Percentiles rank a stretch among this genome's conserved stretches.
Conservation (phyloP, 2,797 vertebrate species). For the Parauchenoglanis punctatus region DNA sequence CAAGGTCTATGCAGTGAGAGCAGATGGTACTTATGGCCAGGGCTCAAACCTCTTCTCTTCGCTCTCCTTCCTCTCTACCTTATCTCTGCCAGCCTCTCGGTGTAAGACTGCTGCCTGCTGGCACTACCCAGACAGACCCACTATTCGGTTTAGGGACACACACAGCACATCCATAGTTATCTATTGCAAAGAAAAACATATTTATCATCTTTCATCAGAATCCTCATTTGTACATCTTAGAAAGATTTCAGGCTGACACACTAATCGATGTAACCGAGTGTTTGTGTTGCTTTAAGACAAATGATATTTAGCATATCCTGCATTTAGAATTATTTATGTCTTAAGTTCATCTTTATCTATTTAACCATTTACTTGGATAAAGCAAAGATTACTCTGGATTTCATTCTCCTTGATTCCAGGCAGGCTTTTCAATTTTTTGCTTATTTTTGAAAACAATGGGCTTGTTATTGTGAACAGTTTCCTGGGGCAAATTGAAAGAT, state of each 20-base stretch:
- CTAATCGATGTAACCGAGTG: neutral
- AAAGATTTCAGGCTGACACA: neutral
- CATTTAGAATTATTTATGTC: conserved; percentile 11
- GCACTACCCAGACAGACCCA: conserved; percentile 68
- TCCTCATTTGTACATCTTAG: conserved; percentile 5
- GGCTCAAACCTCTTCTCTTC: conserved; percentile 78
- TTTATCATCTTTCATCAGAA: conserved; percentile 18
- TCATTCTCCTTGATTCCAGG: conserved; percentile 55
- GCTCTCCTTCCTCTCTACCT: conserved; percentile 71
- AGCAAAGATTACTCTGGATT: conserved; percentile 47
- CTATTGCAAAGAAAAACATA: conserved; percentile 46
- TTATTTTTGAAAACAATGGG: conserved; percentile 64
- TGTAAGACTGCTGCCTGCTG: conserved; percentile 87
- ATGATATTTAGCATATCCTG: conserved; percentile 51
- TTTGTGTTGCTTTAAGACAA: conserved; percentile 3
- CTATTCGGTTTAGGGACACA: conserved; percentile 70
- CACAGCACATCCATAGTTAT: conserved; percentile 67
- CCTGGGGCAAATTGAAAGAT: conserved; percentile 61
- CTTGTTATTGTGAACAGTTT: conserved; percentile 64
- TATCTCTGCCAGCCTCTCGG: conserved; percentile 85
- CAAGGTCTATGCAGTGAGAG: conserved; percentile 82
- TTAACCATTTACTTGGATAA: conserved; percentile 26
- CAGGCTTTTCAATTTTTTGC: conserved; percentile 42
- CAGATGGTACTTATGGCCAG: conserved; percentile 93
- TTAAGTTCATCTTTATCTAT: conserved; percentile 13